These are phyloP conservation scores for Craterocephalus amniculus DNA, from an alignment of 2,797 vertebrate species.

Conservation along the genomic window DNA sequence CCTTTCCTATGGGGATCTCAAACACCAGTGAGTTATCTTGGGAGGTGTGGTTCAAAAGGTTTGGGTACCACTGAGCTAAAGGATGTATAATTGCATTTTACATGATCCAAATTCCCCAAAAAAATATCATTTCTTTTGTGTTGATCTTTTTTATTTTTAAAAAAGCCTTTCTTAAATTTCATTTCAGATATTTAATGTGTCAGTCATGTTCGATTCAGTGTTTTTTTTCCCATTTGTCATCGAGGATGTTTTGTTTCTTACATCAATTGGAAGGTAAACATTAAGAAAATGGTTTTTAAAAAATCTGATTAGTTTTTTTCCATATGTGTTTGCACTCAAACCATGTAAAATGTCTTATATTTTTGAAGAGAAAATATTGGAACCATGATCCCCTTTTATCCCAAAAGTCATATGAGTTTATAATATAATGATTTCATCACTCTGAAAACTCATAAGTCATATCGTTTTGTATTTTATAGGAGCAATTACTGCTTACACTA, in stretches of 20 bases:
- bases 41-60: too few relatives aligned
- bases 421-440: conserved; percentile 39
- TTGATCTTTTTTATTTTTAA: neutral
- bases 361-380: conserved; percentile 7
- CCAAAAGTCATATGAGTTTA: conserved; percentile 43
- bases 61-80: neutral
- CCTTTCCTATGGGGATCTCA: neutral
- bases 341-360: neutral
- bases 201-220: neutral
- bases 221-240: neutral
- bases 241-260: neutral
- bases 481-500: conserved; percentile 33
- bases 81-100: neutral
- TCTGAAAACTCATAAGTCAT: conserved; percentile 27
- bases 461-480: conserved; percentile 56
- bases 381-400: conserved; percentile 11
- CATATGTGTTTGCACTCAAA: neutral
- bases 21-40: too few relatives aligned
- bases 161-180: neutral
- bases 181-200: neutral
- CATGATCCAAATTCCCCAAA: neutral
- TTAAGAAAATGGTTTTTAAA: neutral
- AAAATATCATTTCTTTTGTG: neutral
- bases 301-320: neutral
- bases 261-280: neutral